phyloP scores from a whole-genome alignment of 2,113 vertebrate genomes.

The Narcine bancroftii region DNA sequence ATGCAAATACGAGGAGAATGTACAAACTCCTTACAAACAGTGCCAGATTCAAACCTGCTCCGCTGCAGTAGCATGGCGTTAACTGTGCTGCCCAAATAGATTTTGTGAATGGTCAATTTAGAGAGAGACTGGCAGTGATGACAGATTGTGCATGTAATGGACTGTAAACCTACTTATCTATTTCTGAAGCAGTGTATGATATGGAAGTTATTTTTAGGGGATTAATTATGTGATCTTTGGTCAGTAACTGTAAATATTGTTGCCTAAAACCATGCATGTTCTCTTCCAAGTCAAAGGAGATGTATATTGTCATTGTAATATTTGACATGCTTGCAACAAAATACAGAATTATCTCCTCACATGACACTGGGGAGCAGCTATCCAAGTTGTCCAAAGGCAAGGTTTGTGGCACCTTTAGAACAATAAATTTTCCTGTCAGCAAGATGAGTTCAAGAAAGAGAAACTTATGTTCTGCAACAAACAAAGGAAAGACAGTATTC shows the following conservation, averaged over 20 bases:
- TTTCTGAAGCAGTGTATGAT: neutral
- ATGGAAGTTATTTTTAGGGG: neutral
- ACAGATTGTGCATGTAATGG: neutral
- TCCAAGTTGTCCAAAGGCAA: neutral
- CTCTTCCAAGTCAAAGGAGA: neutral
- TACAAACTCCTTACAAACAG: too few species aligned
- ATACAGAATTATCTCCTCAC: neutral
- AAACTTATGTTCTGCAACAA: neutral
- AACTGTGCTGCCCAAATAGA: too few species aligned
- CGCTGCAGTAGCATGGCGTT: too few species aligned
- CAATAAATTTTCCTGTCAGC: neutral
- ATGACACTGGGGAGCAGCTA: conserved; percentile 1
- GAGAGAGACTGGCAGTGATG: neutral
- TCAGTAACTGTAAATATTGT: neutral
- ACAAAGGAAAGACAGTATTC: neutral
- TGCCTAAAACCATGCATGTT: neutral
- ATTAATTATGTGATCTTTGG: neutral
- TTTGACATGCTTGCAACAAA: neutral
- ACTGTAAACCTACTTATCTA: neutral
- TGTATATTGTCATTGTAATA: neutral
- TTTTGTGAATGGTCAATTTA: neutral
- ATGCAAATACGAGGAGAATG: too few species aligned
- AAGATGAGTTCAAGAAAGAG: neutral
- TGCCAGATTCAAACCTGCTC: too few species aligned
- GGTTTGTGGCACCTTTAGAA: neutral